Evolutionary conservation across 1,140 invertebrate species (phyloP), one percentile per base, ranked within the genome.

Genomic region (Ephestia elutella): DNA sequence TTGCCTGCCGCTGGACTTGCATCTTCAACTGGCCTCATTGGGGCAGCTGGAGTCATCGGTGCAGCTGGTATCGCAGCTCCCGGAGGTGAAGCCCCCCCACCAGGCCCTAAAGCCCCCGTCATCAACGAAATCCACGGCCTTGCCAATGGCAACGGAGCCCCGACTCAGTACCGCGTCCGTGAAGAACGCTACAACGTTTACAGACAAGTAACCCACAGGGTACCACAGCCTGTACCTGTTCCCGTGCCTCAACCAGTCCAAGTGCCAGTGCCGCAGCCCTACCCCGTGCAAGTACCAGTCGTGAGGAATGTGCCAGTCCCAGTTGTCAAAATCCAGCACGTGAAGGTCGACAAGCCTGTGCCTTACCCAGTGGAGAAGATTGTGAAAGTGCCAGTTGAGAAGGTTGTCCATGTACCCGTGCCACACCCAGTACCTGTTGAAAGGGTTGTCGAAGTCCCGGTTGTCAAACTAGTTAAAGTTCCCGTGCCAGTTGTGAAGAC

Each of bases 331-430:
- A 84, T 87, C 25, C 83, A 87, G 57, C 78, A 86, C 17, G 82
- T 88, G 7, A 82, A 80, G 53, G 73, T 89, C 7, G 89, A 90
- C 56, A 89, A 73, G 60, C 85, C 82, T 5, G 81, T 89, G n/a
- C 85, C 87, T 0, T 86, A 85, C 58, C 84, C 83, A 38, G 86
- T 89, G 0, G 86, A 88, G 56, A 89, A 87, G 54, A 87, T 88
- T 30, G 78, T 89, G 8, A 83, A 82, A 59, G 67, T 89, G 4
- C 83, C 82, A 2, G 69, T 82, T 11, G 87, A 89, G 63, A 87
- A 67, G 59, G 77, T 87, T 10, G 80, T 89, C 5, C 54, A 87
- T 11, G 80, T 89, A 0, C 74, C 75, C 11, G 82, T 89, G 1
- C 82, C 83, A 49, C 75, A 77, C 53, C 88, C 86, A 0, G 83